Base-by-base conservation (phyloP, 2,888 invertebrate genomes). In the Anagyrus pseudococci region DNA sequence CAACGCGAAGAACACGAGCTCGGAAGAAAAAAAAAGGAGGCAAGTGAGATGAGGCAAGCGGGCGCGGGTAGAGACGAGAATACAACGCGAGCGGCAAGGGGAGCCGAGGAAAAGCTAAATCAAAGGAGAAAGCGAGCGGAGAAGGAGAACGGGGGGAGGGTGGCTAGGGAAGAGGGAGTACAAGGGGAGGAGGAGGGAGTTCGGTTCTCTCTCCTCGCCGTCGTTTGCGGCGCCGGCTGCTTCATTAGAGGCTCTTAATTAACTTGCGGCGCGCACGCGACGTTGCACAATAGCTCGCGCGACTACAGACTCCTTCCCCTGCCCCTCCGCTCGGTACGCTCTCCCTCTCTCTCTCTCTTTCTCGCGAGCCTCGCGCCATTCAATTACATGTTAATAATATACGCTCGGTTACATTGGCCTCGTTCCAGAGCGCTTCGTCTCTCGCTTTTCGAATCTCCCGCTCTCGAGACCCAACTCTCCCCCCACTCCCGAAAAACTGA, bases 201-300 rank as follows among this genome's bases (percentile, higher is more conserved):
- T 53, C 46, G 33, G 43, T 10, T 44, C 55, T 50, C 44, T 33
- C 29, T 44, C 53, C 20, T 23, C 69, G 72, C 60, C 75, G 75
- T 74, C 77, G 76, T 78, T 77, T 75, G 78, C 75, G 76, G 75
- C 71, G 73, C 74, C 33, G 75, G 75, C 76, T 77, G 79, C 72
- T 80, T 80, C 80, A 80, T 80, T 80, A 79, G 78, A 79, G 76
- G 76, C 76, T 78, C 78, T 80, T 80, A 80, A 80, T 80, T 80
- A 80, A 80, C 79, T 79, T 76, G 80, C 78, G 77, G 74, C 71
- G 75, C 75, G 74, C 80, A 77, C 78, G 78, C 74, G 71, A 73
- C 73, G 69, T 69, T 69, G 64, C 68, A 71, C 70, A 71, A 71
- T 71, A 61, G 71, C 55, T 43, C 67, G 71, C 55, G 43, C 67